Conservation (phyloP, 2,797 vertebrate genomes). For the Psittacula echo region DNA sequence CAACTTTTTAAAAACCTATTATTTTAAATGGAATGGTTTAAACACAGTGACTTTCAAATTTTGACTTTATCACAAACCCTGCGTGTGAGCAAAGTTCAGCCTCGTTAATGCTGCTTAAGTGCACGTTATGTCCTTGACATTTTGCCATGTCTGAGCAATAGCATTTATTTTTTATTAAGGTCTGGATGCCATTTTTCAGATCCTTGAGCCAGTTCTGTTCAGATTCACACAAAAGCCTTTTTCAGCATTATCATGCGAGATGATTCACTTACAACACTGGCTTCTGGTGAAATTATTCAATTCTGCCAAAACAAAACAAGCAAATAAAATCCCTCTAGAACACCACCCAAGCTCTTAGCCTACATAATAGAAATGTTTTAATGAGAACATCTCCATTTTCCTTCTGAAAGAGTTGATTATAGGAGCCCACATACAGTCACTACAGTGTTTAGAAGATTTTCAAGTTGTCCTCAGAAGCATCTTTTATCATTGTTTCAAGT, state of each 20-base stretch:
- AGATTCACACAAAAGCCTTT: not conserved
- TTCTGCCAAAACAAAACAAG: not conserved
- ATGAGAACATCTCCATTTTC: not conserved
- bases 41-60: not conserved
- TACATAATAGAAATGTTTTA: not conserved
- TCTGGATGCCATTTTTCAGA: not conserved
- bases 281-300: slow-evolving; percentile 7
- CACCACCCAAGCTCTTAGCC: not conserved
- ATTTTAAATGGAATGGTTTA: not conserved
- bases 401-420: not conserved
- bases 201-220: not conserved
- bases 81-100: slow-evolving; percentile 10
- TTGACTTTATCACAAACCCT: not conserved
- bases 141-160: not conserved
- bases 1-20: not conserved
- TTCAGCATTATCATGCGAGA: not conserved
- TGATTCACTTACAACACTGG: not conserved
- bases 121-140: slow-evolving; percentile 28
- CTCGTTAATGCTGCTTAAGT: slow-evolving; percentile 19
- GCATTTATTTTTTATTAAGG: slow-evolving; percentile 38
- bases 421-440: not conserved
- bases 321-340: slow-evolving; percentile 15
- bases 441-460: slow-evolving; percentile 5
- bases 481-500: not conserved
- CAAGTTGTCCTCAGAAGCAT: not conserved